A percentile compares a stretch with the other conserved stretches of the same genome.
Evolutionary conservation across 2,797 vertebrate genomes (phyloP).

Genomic region (Periophthalmus magnuspinnatus): DNA sequence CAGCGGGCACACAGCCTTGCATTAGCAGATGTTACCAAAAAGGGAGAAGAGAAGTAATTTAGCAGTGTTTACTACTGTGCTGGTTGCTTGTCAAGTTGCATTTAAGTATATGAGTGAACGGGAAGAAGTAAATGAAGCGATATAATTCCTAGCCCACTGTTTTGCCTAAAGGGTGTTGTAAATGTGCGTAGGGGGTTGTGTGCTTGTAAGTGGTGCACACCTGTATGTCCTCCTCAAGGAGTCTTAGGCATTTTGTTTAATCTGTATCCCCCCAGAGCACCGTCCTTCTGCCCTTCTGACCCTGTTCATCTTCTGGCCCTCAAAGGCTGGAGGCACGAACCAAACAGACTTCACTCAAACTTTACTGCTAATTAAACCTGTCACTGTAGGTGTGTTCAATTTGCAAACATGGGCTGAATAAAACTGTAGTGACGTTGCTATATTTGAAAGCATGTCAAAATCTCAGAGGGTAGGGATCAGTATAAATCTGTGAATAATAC

Average conservation of each 20-base stretch:
- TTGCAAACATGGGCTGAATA: neutral
- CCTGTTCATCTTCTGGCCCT: constrained; percentile 52
- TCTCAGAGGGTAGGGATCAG: neutral
- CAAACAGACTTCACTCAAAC: constrained; percentile 12
- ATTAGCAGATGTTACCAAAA: constrained; percentile 12
- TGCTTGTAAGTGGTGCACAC: constrained; percentile 63
- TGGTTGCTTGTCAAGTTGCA: constrained; percentile 27
- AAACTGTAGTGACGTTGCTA: neutral
- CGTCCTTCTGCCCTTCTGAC: constrained; percentile 59
- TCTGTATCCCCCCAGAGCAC: constrained; percentile 38
- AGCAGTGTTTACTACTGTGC: constrained; percentile 5
- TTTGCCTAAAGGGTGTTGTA: constrained; percentile 49
- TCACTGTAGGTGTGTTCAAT: constrained; percentile 3
- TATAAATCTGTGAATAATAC: too few species aligned
- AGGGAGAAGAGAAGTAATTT: constrained; percentile 9
- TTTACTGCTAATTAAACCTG: constrained; percentile 28
- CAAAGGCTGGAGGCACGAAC: constrained; percentile 57
- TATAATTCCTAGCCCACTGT: constrained; percentile 53
- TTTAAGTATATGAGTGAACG: constrained; percentile 30
- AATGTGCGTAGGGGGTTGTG: constrained; percentile 38
- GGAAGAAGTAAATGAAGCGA: constrained; percentile 50
- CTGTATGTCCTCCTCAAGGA: constrained; percentile 57
- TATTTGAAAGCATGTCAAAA: neutral
- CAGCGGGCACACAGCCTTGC: constrained; percentile 28
- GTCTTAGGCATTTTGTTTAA: constrained; percentile 56